These are phyloP conservation scores for Yponomeuta evonymella DNA, from an alignment of 2,888 invertebrate genomes.

Conservation along the genomic window DNA sequence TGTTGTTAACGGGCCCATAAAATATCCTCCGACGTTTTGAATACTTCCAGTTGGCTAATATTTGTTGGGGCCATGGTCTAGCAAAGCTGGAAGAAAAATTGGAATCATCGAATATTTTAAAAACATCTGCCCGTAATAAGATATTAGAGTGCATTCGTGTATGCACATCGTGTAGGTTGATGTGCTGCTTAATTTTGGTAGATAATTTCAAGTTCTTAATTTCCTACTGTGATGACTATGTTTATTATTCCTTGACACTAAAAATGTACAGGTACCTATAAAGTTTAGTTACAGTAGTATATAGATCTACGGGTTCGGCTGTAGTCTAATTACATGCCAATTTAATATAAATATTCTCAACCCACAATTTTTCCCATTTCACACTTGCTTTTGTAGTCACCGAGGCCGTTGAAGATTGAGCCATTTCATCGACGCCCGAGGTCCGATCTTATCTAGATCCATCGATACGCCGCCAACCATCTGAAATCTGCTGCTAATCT, in stretches of 20 bases:
- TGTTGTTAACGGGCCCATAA: constrained; percentile 10
- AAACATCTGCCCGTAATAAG: too few species aligned
- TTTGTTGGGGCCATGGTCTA: background rate
- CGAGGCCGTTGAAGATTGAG: constrained; percentile 43
- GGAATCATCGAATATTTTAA: too few species aligned
- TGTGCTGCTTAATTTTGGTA: background rate
- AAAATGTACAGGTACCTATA: too few species aligned
- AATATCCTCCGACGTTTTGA: background rate
- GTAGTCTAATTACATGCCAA: background rate
- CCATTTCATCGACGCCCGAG: constrained; percentile 58
- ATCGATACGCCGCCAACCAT: constrained; percentile 20
- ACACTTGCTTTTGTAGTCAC: constrained; percentile 19
- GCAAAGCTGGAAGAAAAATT: background rate
- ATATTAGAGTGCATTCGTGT: too few species aligned
- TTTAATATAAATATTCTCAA: background rate
- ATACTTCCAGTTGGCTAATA: background rate
- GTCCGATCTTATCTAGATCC: constrained; percentile 49
- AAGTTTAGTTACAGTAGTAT: background rate
- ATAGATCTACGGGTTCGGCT: background rate
- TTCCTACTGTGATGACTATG: too few species aligned
- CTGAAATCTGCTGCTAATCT: background rate
- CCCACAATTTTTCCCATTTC: background rate
- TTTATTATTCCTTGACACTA: background rate
- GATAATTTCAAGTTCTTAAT: too few species aligned
- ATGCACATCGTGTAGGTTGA: too few species aligned